phyloP scores from a whole-genome alignment of 2,113 vertebrate species.

The Petrocephalus microphthalmus region DNA sequence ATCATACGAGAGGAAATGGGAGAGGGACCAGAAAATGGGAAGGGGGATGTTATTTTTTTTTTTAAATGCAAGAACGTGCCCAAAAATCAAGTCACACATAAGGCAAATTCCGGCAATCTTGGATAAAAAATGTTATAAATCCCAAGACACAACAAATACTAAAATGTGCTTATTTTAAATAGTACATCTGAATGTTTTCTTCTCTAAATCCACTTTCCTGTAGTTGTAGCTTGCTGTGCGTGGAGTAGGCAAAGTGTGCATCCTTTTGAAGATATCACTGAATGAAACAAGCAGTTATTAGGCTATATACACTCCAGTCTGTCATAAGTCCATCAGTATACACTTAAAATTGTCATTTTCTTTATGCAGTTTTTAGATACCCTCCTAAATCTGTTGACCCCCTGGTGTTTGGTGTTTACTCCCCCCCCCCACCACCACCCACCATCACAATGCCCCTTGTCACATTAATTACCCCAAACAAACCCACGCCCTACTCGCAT shows the following conservation, averaged over 20 bases:
- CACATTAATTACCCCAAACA: conserved; percentile 18
- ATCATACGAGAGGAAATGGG: not conserved
- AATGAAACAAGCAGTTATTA: not conserved
- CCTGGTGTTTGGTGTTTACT: not conserved
- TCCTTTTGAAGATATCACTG: not conserved
- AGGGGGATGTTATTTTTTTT: too few species aligned
- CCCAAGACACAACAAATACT: not conserved
- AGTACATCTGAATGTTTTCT: not conserved
- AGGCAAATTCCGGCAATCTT: not conserved
- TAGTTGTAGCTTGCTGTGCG: not conserved
- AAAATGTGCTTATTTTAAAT: not conserved
- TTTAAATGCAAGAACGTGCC: not conserved
- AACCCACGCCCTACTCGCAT: not conserved
- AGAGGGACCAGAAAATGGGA: not conserved
- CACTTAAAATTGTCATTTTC: not conserved
- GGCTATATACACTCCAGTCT: not conserved
- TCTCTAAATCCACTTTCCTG: not conserved
- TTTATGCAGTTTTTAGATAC: not conserved
- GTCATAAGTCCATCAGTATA: not conserved
- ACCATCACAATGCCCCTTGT: conserved; percentile 17
- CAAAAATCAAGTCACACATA: not conserved
- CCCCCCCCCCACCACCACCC: not conserved
- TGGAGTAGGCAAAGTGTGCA: not conserved
- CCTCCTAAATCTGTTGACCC: not conserved
- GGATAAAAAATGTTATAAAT: not conserved